A percentile compares a stretch with the other conserved stretches of the same genome.
Conservation (phyloP, 2,888 invertebrate species). For the Amorpha juglandis region DNA sequence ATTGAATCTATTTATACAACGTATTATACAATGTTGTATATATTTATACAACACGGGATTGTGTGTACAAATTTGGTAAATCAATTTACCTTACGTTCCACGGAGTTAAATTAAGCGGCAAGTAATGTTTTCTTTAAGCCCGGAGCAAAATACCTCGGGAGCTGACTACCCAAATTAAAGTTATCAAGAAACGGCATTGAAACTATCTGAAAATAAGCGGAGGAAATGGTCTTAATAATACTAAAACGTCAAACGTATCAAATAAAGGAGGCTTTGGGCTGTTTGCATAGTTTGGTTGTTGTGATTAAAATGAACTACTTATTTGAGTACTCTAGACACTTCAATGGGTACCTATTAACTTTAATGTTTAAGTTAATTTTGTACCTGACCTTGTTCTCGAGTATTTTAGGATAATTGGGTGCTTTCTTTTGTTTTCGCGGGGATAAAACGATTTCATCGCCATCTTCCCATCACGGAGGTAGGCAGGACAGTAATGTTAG, state of each 20-base stretch:
- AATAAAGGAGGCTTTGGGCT: conserved; percentile 4
- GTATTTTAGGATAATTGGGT: too few relatives aligned
- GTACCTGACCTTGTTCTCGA: too few relatives aligned
- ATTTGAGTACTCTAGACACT: neutral
- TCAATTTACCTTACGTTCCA: neutral
- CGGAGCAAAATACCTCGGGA: neutral
- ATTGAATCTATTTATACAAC: too few relatives aligned
- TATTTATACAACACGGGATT: too few relatives aligned
- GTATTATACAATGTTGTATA: too few relatives aligned
- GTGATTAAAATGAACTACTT: conserved; percentile 2
- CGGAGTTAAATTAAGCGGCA: neutral
- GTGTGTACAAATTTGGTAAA: neutral
- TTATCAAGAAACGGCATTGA: conserved; percentile 1
- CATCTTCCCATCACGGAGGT: too few relatives aligned
- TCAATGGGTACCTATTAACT: neutral
- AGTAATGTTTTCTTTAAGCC: conserved; percentile 15
- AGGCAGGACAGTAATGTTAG: too few relatives aligned
- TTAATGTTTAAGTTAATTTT: neutral
- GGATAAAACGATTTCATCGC: too few relatives aligned
- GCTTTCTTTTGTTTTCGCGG: too few relatives aligned
- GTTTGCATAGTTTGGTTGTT: conserved; percentile 2
- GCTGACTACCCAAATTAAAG: conserved; percentile 1
- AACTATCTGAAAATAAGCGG: neutral
- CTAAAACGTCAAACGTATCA: conserved; percentile 3
- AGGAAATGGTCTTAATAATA: neutral